Evolutionary conservation across 2,113 vertebrate species (phyloP), one percentile per base, ranked within the genome.

Genomic region (Sylvicapra grimmia): DNA sequence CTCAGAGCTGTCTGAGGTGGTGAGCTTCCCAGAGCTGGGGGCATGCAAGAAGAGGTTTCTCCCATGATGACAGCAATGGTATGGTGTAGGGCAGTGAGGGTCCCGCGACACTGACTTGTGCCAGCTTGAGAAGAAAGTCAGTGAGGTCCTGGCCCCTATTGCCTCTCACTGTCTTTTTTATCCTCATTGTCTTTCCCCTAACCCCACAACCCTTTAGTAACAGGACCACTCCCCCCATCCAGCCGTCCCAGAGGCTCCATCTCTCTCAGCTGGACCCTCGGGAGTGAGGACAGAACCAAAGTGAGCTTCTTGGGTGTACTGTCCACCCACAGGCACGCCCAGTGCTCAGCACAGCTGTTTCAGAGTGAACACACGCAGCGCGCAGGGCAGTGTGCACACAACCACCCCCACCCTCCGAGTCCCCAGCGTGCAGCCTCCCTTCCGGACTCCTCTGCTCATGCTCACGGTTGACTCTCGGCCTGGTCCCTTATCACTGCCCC

Each of bases 91-190:
- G 23, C 89, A 75, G 79, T 19, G 91, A 44, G 93, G 56, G 25
- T 15, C 59, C 27, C 4, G 2, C 10, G 13, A 47, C 18, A 5
- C 13, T 19, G 7, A 18, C 13, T 33, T 44, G 23, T 44, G 19
- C 5, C 2, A 4, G 23, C 56, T 72, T 19, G 33, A 36, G 58
- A 88, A 54, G 86, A 14, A 59, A 88, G 40, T 6, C 53, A 21
- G 2, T 0, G 51, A 77, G 68, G n/a, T 21, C 29, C 54, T 2
- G 8, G 49, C 23, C 25, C 16, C 1, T 2, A 18, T 25, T 29
- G 29, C 36, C 40, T 21, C 25, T n/a, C 8, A 1, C 11, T 27
- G 13, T 63, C 61, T 49, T 29, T 40, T 18, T 44, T 33, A 29
- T n/a, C 44, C 15, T 53, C 65, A 12, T 25, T 44, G 94, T 21